Percentiles rank a stretch among this genome's conserved stretches.
These are phyloP conservation scores for Pseudocheirus occidentalis DNA, from an alignment of 2,797 vertebrate genomes.

Conservation along the genomic window DNA sequence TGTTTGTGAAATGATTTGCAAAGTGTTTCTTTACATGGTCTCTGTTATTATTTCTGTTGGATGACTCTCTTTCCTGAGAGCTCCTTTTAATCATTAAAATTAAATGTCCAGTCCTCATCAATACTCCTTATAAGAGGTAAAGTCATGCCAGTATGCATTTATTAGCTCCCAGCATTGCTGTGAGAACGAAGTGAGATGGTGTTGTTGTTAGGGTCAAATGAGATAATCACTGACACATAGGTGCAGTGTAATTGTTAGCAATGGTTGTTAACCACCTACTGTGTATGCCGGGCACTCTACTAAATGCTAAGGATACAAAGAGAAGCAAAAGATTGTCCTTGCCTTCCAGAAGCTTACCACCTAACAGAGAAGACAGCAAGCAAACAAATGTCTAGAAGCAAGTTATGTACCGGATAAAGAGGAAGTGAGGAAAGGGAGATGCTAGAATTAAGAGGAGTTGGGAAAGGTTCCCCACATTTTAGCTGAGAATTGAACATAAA, in stretches of 20 bases:
- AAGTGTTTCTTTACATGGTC: background rate
- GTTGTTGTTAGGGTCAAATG: background rate
- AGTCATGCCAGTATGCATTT: background rate
- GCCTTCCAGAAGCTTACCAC: no score
- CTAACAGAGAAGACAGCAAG: background rate
- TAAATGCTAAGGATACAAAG: no score
- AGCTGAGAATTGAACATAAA: background rate
- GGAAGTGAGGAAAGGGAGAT: background rate
- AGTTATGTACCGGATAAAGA: background rate
- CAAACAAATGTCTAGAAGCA: background rate
- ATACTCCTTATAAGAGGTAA: background rate
- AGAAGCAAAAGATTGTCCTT: no score
- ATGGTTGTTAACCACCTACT: background rate
- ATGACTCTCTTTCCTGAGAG: background rate
- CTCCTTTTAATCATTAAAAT: background rate
- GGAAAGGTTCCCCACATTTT: background rate
- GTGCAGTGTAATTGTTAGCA: background rate
- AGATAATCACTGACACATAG: background rate
- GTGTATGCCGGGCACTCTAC: background rate
- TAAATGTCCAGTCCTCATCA: background rate
- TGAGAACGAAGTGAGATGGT: background rate
- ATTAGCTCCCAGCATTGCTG: background rate
- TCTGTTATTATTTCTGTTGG: background rate
- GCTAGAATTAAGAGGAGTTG: background rate
- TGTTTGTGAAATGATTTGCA: background rate